Conservation (phyloP, 2,797 vertebrate genomes). For the Echiichthys vipera region DNA sequence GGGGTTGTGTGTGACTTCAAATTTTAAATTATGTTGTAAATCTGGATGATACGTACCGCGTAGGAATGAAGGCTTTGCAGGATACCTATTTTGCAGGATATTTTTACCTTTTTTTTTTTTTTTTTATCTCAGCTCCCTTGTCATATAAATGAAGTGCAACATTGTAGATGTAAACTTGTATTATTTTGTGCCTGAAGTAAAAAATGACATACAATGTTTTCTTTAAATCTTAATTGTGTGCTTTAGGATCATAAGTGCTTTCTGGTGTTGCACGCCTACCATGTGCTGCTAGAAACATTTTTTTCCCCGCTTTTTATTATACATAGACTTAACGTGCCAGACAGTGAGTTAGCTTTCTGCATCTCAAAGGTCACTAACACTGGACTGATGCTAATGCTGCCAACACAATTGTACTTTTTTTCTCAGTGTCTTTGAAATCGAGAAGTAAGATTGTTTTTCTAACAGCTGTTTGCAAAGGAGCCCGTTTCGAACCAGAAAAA, state of each 20-base stretch:
- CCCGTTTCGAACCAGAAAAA: conserved; percentile 49
- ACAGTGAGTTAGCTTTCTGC: conserved; percentile 62
- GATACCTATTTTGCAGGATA: conserved; percentile 10
- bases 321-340: conserved; percentile 84
- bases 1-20: conserved; percentile 13
- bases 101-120: conserved; percentile 14
- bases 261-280: conserved; percentile 94
- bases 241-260: conserved; percentile 91
- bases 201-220: conserved; percentile 69
- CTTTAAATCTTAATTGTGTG: conserved; percentile 83
- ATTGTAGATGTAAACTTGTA: conserved; percentile 64
- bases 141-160: conserved; percentile 52
- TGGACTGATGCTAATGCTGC: conserved; percentile 79
- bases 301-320: conserved; percentile 44
- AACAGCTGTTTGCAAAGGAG: conserved; percentile 61
- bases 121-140: conserved; percentile 39
- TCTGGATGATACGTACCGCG: conserved; percentile 18
- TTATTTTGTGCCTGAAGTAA: conserved; percentile 81
- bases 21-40: conserved; percentile 25
- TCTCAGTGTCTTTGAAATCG: conserved; percentile 54
- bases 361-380: conserved; percentile 67
- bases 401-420: conserved; percentile 71
- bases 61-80: conserved; percentile 33
- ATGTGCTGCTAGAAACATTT: conserved; percentile 91
- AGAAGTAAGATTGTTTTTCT: conserved; percentile 44